These are phyloP conservation scores for Sebastes hopkinsi DNA, from an alignment of 2,797 vertebrate genomes.

Conservation along the genomic window DNA sequence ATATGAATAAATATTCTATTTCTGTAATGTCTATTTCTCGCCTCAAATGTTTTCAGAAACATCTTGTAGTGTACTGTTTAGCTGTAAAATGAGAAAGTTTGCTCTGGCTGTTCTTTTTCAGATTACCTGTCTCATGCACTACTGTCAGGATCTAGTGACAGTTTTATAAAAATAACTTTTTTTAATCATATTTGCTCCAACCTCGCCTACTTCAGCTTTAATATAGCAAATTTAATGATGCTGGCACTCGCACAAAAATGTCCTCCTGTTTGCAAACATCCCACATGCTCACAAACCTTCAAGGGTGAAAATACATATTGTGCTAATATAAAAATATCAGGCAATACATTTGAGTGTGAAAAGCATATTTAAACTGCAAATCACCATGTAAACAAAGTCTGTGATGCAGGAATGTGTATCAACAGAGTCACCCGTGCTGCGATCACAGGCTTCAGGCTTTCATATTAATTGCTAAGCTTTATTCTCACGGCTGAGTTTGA, in stretches of 20 bases:
- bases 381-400: constrained; percentile 43
- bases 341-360: constrained; percentile 5
- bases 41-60: too few relatives aligned
- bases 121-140: too few relatives aligned
- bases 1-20: too few relatives aligned
- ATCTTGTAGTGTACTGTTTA: too few relatives aligned
- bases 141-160: too few relatives aligned
- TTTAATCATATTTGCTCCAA: too few relatives aligned
- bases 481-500: constrained; percentile 23
- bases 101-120: too few relatives aligned
- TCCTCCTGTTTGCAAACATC: constrained; percentile 15
- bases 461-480: constrained; percentile 47
- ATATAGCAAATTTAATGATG: background rate
- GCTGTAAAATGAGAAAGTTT: too few relatives aligned
- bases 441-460: constrained; percentile 31
- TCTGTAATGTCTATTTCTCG: too few relatives aligned
- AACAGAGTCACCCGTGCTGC: background rate
- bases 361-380: constrained; percentile 45
- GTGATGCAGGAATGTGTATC: background rate
- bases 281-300: background rate
- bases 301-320: constrained; percentile 13
- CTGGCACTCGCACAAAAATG: background rate
- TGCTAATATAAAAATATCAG: constrained; percentile 6
- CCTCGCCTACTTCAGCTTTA: too few relatives aligned
- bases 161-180: too few relatives aligned